Percentiles rank a stretch among this genome's conserved stretches.
These are phyloP conservation scores for Pogonocichla stellata DNA, from an alignment of 2,113 vertebrate genomes.

Conservation along the genomic window DNA sequence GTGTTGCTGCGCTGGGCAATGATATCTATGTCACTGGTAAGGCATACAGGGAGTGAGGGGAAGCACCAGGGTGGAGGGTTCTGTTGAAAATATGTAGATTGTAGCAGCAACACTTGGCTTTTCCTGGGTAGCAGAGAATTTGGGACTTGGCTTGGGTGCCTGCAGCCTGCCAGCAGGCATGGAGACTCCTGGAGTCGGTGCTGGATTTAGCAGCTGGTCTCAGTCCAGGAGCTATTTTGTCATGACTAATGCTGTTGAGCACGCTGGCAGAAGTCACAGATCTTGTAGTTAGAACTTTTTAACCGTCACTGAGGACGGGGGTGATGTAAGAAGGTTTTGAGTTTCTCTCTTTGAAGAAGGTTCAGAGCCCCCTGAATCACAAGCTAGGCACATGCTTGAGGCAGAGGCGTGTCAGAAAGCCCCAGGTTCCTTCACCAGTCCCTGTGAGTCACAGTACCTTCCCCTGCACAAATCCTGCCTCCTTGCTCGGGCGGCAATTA, in stretches of 20 bases:
- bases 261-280: neutral
- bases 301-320: neutral
- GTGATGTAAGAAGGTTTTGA: neutral
- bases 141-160: neutral
- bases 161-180: neutral
- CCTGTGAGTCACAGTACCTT: neutral
- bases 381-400: neutral
- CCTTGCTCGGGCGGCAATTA: neutral
- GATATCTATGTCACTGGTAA: slow-evolving; percentile 97
- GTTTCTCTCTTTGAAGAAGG: neutral
- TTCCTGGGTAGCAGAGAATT: neutral
- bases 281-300: neutral
- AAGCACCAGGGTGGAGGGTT: neutral
- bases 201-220: slow-evolving; percentile 38
- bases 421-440: neutral
- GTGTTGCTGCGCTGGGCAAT: slow-evolving; percentile 89
- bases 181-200: neutral
- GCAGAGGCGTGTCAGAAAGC: neutral
- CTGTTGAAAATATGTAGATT: rapidly evolving
- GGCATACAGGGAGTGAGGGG: neutral
- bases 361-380: neutral
- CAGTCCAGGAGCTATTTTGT: neutral
- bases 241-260: slow-evolving; percentile 2
- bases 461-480: neutral
- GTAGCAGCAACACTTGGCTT: rapidly evolving